Base-by-base conservation (phyloP, 2,113 vertebrate genomes). In the Atrichornis clamosus region DNA sequence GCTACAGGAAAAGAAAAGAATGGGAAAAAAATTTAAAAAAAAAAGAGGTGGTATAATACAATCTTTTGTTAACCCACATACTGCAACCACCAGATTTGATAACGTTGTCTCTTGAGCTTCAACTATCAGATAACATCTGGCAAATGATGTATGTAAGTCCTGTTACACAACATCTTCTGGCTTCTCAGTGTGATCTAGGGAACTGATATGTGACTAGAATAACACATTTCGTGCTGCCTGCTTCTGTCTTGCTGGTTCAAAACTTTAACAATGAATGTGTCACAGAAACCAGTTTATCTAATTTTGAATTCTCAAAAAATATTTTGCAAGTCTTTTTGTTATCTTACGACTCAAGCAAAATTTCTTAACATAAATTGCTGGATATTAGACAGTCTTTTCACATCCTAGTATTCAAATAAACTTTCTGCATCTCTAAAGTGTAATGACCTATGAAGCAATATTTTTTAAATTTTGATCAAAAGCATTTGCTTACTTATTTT, bases 71-170 rank as follows among this genome's bases (percentile, higher is more conserved):
- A 96, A 97, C 84, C 87, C 80, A 89, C 69, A 92, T 63, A 32
- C 85, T 58, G 32, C 53, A 94, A 41, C 44, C 65, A 90, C 81
- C 55, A 96, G 62, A 94, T 96, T 84, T 96, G 62, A 84, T 72
- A 95, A 95, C 60, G 91, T 88, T 92, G 65, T 96, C 91, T 88
- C 94, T 70, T 87, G 95, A 96, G 94, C 84, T 94, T 84, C 67
- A 79, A 85, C 82, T 94, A 96, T 78, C 77, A 95, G 94, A 95
- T 95, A 96, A 97, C 95, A 98, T 95, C 97, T 98, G 97, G 95
- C 87, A 87, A 91, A 70, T 95, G 68, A 92, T 97, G 92, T 77
- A 95, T 97, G 28, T 97, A 97, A 96, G 89, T 75, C 93, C 89
- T 84, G 60, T 96, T 96, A 96, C 84, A 95, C 93, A 97, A 95